Percentiles rank a stretch among this genome's conserved stretches.
These are phyloP conservation scores for Drosophila acutilabella DNA, from an alignment of 2,888 invertebrate genomes.

Conservation along the genomic window DNA sequence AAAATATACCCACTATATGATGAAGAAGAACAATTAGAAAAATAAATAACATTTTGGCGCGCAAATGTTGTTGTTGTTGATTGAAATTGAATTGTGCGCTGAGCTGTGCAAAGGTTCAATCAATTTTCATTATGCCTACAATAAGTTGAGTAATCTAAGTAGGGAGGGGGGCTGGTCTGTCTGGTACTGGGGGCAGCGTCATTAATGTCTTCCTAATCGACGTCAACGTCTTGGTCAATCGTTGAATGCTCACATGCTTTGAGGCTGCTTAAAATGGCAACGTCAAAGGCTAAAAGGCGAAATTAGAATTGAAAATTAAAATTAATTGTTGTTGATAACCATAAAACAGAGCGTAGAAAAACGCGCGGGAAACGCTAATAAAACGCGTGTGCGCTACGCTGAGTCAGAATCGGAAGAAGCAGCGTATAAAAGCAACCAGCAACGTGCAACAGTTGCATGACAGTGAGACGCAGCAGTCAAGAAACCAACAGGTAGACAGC, in stretches of 20 bases:
- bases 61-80: conserved; percentile 24
- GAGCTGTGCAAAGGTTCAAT: conserved; percentile 64
- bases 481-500: conserved; percentile 40
- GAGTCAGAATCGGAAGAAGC: conserved; percentile 42
- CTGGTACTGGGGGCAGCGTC: background rate
- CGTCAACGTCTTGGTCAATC: conserved; percentile 21
- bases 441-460: conserved; percentile 64
- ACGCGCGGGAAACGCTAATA: conserved; percentile 39
- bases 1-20: conserved; percentile 16
- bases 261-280: conserved; percentile 30
- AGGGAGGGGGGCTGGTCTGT: too few species aligned
- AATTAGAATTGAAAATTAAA: conserved; percentile 64
- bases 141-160: background rate
- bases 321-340: conserved; percentile 72
- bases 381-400: conserved; percentile 41
- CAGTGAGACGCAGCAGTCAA: conserved; percentile 29
- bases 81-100: conserved; percentile 55
- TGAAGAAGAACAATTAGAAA: conserved; percentile 28
- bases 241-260: conserved; percentile 21
- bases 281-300: conserved; percentile 48
- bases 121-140: conserved; percentile 69
- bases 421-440: conserved; percentile 26
- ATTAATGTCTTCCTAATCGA: conserved; percentile 9
- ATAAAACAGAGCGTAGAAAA: conserved; percentile 58
- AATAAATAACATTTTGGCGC: conserved; percentile 35